Conservation (phyloP, 2,888 invertebrate genomes). For the Belgica antarctica region DNA sequence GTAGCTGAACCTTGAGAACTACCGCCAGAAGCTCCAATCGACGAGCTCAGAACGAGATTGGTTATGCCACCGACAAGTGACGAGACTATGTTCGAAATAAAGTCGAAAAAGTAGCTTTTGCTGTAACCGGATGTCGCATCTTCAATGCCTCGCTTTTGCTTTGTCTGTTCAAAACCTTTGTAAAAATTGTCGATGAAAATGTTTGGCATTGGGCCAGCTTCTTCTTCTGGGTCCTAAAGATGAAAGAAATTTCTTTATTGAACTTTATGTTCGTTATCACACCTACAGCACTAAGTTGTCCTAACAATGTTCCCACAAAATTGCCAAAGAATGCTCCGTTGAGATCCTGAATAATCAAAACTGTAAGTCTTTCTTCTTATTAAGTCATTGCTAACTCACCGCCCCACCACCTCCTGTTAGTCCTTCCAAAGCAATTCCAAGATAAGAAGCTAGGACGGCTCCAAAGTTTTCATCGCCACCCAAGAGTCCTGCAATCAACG, state of each 20-base stretch:
- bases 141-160: constrained; percentile 49
- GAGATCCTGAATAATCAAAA: constrained; percentile 51
- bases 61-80: constrained; percentile 52
- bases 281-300: constrained; percentile 54
- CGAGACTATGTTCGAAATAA: constrained; percentile 52
- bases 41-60: constrained; percentile 51
- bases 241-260: not conserved
- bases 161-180: constrained; percentile 50
- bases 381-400: constrained; percentile 48
- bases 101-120: constrained; percentile 49
- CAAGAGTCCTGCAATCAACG: constrained; percentile 52
- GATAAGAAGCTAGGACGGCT: constrained; percentile 52
- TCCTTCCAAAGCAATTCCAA: constrained; percentile 53
- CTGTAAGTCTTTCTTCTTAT: no score
- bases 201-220: constrained; percentile 51
- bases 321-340: constrained; percentile 55
- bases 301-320: constrained; percentile 53
- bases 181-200: constrained; percentile 51
- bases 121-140: constrained; percentile 21
- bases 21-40: constrained; percentile 52
- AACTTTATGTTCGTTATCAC: constrained; percentile 43
- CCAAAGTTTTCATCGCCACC: constrained; percentile 54
- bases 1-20: constrained; percentile 51
- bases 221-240: constrained; percentile 55
- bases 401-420: constrained; percentile 53